These are phyloP conservation scores for Pseudomyrmex cubaensis DNA, from an alignment of 1,140 invertebrate species.

Conservation along the genomic window DNA sequence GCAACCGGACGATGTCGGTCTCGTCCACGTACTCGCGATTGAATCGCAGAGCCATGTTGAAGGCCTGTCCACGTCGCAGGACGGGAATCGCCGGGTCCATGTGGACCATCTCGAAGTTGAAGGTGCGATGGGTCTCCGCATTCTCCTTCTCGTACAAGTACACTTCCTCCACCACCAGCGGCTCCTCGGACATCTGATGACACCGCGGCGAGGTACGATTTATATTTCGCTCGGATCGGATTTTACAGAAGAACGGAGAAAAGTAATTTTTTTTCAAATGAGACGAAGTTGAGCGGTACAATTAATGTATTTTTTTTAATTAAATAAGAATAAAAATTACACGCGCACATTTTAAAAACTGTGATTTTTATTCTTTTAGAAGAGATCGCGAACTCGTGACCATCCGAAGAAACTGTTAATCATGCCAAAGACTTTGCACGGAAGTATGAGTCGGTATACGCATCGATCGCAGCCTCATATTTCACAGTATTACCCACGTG, in stretches of 20 bases:
- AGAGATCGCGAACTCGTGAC: too few species aligned
- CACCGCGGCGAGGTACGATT: neutral
- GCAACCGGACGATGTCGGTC: constrained; percentile 78
- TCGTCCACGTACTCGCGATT: constrained; percentile 80
- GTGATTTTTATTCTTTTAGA: too few species aligned
- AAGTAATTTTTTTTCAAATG: constrained; percentile 1
- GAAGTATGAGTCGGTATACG: constrained; percentile 4
- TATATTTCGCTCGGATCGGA: neutral
- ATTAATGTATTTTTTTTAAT: too few species aligned
- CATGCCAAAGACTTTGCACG: neutral
- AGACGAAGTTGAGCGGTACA: neutral
- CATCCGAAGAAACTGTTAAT: neutral
- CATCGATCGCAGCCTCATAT: neutral
- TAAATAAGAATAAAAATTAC: too few species aligned
- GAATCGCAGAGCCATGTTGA: constrained; percentile 86
- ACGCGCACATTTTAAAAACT: too few species aligned
- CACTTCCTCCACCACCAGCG: constrained; percentile 83
- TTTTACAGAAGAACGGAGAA: neutral
- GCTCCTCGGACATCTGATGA: constrained; percentile 75
- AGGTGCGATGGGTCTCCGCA: constrained; percentile 85
- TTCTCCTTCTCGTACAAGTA: constrained; percentile 86
- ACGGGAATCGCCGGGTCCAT: constrained; percentile 82
- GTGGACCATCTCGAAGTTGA: constrained; percentile 85
- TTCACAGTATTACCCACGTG: neutral
- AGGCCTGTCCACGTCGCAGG: constrained; percentile 86